Base-by-base conservation (phyloP, 2,888 invertebrate genomes). In the Drepanosiphum platanoidis region DNA sequence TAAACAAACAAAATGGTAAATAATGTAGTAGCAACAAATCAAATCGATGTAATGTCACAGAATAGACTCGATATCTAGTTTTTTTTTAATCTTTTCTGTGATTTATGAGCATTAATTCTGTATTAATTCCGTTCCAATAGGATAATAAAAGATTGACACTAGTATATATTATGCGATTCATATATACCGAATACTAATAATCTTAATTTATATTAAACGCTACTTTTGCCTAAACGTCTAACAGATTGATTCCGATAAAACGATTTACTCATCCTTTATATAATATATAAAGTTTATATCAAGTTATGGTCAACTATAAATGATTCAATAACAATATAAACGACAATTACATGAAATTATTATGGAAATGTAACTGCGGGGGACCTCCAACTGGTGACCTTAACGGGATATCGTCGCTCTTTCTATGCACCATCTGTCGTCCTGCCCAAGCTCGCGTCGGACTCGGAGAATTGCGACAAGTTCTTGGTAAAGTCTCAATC, bases 391-490 rank as follows among this genome's bases (percentile, higher is more conserved):
- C 13, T 9, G 86, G 86, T 18, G 86, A 86, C 52, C 81, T 46
- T 34, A 86, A 34, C 22, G 86, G 84, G 80, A 81, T 88, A 87
- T 92, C 91, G 87, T 93, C 92, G 79, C 93, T 92, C 2, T 94
- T 91, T 74, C 95, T 91, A 88, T 94, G 93, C 87, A 93, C 91
- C 64, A 93, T 90, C 87, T 93, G 92, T 84, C 92, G 92, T 0
- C 93, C 93, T 3, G 93, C 93, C 93, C 93, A 93, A 34, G 93
- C 93, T 74, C 93, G 90, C 88, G 93, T 93, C 7, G 93, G 92
- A 36, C 91, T 92, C n/a, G 91, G 90, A n/a, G 91, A 90, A 78
- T 88, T 88, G 1, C 84, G 84, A 58, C 84, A 84, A 22, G 84
- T 84, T 9, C 83, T 83, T 11, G 86, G 86, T n/a, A 86, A 58